phyloP scores from a whole-genome alignment of 2,888 invertebrate species.

The Gandaritis pyraliata region DNA sequence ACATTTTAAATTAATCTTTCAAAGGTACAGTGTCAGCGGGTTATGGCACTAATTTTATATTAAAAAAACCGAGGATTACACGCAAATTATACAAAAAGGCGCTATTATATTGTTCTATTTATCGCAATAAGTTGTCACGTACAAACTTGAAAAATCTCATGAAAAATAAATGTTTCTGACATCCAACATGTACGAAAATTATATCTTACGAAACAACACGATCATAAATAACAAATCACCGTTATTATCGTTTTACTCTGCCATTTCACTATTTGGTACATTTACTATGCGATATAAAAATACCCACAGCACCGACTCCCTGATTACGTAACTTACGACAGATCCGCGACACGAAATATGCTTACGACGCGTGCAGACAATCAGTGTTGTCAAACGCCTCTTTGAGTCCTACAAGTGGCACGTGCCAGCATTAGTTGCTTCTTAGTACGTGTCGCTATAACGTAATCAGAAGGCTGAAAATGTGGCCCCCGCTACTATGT shows the following conservation, averaged over 20 bases:
- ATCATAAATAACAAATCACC: slow-evolving; percentile 1
- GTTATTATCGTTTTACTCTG: neutral
- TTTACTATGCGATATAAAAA: neutral
- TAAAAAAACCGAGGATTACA: slow-evolving; percentile 42
- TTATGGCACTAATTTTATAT: slow-evolving; percentile 68
- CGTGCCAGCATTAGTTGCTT: no score
- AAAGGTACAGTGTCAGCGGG: slow-evolving; percentile 55
- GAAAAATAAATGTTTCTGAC: slow-evolving; percentile 22
- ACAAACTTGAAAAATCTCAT: slow-evolving; percentile 27
- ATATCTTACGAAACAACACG: slow-evolving; percentile 6
- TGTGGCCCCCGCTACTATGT: neutral
- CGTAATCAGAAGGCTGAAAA: no score
- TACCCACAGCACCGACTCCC: no score
- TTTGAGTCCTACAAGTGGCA: no score
- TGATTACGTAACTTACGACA: no score
- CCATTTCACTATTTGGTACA: slow-evolving; percentile 3
- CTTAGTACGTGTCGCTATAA: no score
- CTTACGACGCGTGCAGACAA: no score
- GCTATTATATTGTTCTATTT: slow-evolving; percentile 15
- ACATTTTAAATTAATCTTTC: slow-evolving; percentile 23
- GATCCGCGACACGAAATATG: no score
- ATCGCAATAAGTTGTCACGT: slow-evolving; percentile 25
- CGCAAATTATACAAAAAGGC: slow-evolving; percentile 28
- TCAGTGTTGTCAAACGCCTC: no score
- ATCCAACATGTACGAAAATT: slow-evolving; percentile 6